phyloP scores from a whole-genome alignment of 2,797 vertebrate species.

The Acipenser ruthenus region DNA sequence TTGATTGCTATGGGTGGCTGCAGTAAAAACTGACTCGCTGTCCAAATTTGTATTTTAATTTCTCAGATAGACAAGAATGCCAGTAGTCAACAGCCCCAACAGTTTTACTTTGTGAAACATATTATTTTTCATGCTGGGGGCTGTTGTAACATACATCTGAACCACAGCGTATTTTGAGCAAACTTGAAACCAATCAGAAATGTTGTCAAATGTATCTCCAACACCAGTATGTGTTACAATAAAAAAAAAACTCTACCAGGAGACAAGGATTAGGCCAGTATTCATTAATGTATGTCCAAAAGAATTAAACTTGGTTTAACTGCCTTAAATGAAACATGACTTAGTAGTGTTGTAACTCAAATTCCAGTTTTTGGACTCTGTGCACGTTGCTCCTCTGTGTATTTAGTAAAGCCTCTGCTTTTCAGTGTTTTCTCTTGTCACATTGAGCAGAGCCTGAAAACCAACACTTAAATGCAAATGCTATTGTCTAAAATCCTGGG shows the following conservation, averaged over 20 bases:
- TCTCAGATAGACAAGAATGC: conserved; percentile 23
- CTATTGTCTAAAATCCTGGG: too few species aligned
- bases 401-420: too few species aligned
- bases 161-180: too few species aligned
- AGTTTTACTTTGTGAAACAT: too few species aligned
- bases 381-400: too few species aligned
- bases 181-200: too few species aligned
- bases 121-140: too few species aligned
- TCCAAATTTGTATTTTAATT: conserved; percentile 21
- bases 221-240: conserved; percentile 35
- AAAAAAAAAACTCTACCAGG: conserved; percentile 13
- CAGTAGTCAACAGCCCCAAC: conserved; percentile 9
- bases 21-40: conserved; percentile 19
- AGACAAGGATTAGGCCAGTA: conserved; percentile 13
- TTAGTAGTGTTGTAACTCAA: background rate
- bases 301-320: background rate
- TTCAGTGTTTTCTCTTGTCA: too few species aligned
- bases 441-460: too few species aligned
- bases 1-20: conserved; percentile 27
- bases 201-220: background rate
- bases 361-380: background rate
- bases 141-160: too few species aligned
- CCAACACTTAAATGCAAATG: too few species aligned
- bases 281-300: background rate
- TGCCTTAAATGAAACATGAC: background rate